A percentile compares a stretch with the other conserved stretches of the same genome.
These are phyloP conservation scores for Chaenodraco wilsoni DNA, from an alignment of 2,797 vertebrate genomes.

Conservation along the genomic window DNA sequence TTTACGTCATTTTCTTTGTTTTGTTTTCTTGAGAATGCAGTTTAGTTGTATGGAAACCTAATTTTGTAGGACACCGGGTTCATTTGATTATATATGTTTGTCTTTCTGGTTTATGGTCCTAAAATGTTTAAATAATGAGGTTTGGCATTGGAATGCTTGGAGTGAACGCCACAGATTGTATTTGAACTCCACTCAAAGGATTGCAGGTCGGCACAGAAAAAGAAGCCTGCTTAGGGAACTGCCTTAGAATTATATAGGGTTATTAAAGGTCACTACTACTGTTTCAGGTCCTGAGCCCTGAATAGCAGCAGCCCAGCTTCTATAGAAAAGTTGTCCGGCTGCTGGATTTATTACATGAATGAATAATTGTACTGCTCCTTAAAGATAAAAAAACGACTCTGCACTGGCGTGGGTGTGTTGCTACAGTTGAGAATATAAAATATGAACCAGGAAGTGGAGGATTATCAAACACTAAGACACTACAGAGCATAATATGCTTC, in stretches of 20 bases:
- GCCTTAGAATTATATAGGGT: too few species aligned
- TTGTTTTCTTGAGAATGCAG: too few species aligned
- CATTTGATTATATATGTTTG: neutral
- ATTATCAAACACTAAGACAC: neutral
- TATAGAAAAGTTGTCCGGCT: neutral
- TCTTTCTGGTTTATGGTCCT: neutral
- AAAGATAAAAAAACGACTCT: neutral
- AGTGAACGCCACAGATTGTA: too few species aligned
- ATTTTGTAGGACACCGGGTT: too few species aligned
- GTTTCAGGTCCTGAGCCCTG: neutral
- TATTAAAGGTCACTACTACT: too few species aligned
- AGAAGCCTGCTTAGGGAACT: neutral
- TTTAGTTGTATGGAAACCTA: too few species aligned
- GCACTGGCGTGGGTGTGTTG: neutral
- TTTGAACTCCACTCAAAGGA: too few species aligned
- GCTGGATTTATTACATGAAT: neutral
- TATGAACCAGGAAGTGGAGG: slow-evolving; percentile 7
- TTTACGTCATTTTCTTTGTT: too few species aligned
- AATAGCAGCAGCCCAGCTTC: neutral
- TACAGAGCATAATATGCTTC: neutral
- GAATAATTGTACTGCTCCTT: neutral
- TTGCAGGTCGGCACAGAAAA: neutral
- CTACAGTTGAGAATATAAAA: neutral
- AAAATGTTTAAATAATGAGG: neutral
- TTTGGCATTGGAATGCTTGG: neutral